Conservation (phyloP, 1,140 invertebrate genomes). For the Leptinotarsa texana region DNA sequence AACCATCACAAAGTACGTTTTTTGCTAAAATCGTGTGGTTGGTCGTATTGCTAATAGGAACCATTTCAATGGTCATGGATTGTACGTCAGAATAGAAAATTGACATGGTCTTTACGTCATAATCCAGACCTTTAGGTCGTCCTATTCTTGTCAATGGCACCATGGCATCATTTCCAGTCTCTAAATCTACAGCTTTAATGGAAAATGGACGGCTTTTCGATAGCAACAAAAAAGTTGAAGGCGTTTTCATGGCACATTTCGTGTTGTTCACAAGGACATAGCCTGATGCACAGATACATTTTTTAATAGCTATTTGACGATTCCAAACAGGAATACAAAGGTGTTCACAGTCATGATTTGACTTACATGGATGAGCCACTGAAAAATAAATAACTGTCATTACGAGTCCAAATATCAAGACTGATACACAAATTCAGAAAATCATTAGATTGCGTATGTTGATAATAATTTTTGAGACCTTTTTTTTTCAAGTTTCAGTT, state of each 20-base stretch:
- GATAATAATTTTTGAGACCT: too few species aligned
- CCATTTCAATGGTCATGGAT: slow-evolving; percentile 50
- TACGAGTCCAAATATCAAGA: too few species aligned
- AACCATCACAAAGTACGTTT: slow-evolving; percentile 70
- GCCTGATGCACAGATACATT: slow-evolving; percentile 73
- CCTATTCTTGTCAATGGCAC: slow-evolving; percentile 62
- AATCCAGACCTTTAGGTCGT: slow-evolving; percentile 69
- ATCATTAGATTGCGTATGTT: too few species aligned
- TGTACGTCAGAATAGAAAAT: slow-evolving; percentile 74
- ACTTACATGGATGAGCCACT: slow-evolving; percentile 73
- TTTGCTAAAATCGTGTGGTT: slow-evolving; percentile 38
- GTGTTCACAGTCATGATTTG: slow-evolving; percentile 74
- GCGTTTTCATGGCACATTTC: slow-evolving; percentile 46
- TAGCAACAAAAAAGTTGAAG: slow-evolving; percentile 65
- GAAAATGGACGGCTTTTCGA: slow-evolving; percentile 65
- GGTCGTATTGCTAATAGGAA: slow-evolving; percentile 40
- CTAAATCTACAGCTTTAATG: slow-evolving; percentile 63
- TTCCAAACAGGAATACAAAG: slow-evolving; percentile 70
- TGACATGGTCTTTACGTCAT: slow-evolving; percentile 64
- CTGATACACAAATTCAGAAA: too few species aligned
- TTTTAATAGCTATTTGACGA: slow-evolving; percentile 58
- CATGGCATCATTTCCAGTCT: slow-evolving; percentile 57
- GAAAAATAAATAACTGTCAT: slow-evolving; percentile 34
- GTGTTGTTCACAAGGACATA: slow-evolving; percentile 62
- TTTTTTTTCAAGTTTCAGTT: too few species aligned